Percentiles rank a stretch among this genome's conserved stretches.
These are phyloP conservation scores for Strigamia transsilvanica DNA, from an alignment of 2,888 invertebrate species.

Conservation along the genomic window DNA sequence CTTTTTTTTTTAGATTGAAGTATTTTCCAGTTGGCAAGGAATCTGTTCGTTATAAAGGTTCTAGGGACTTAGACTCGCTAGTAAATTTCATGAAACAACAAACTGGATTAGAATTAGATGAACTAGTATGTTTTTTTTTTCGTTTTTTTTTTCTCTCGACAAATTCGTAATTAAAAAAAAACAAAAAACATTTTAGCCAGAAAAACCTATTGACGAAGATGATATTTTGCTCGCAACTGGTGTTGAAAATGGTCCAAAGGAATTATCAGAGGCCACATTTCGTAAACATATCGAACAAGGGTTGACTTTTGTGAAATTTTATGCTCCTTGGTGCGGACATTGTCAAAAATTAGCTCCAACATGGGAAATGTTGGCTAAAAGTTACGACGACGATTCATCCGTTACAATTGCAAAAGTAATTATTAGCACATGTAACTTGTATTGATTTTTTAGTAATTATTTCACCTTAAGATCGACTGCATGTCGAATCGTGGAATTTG, in stretches of 20 bases:
- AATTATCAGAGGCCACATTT: slow-evolving; percentile 79
- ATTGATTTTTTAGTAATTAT: neutral
- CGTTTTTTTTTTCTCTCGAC: neutral
- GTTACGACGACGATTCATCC: slow-evolving; percentile 72
- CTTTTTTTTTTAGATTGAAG: slow-evolving; percentile 68
- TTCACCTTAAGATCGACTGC: slow-evolving; percentile 74
- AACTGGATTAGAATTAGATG: slow-evolving; percentile 64
- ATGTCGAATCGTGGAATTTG: slow-evolving; percentile 79
- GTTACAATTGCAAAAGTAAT: slow-evolving; percentile 76
- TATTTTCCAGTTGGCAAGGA: slow-evolving; percentile 77
- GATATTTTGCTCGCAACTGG: slow-evolving; percentile 52
- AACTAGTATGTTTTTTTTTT: neutral
- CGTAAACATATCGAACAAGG: slow-evolving; percentile 76
- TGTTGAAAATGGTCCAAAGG: slow-evolving; percentile 67
- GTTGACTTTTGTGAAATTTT: slow-evolving; percentile 89
- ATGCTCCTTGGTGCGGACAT: slow-evolving; percentile 90
- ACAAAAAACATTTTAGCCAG: neutral
- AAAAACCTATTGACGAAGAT: neutral
- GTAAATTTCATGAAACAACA: slow-evolving; percentile 81
- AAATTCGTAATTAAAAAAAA: too few relatives aligned
- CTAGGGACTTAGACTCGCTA: slow-evolving; percentile 78
- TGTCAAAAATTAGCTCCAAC: slow-evolving; percentile 83
- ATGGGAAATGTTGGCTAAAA: slow-evolving; percentile 82
- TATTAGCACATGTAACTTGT: neutral
- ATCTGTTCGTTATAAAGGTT: slow-evolving; percentile 79